Conservation (phyloP, 1,140 invertebrate species). For the Scylla paramamosain region DNA sequence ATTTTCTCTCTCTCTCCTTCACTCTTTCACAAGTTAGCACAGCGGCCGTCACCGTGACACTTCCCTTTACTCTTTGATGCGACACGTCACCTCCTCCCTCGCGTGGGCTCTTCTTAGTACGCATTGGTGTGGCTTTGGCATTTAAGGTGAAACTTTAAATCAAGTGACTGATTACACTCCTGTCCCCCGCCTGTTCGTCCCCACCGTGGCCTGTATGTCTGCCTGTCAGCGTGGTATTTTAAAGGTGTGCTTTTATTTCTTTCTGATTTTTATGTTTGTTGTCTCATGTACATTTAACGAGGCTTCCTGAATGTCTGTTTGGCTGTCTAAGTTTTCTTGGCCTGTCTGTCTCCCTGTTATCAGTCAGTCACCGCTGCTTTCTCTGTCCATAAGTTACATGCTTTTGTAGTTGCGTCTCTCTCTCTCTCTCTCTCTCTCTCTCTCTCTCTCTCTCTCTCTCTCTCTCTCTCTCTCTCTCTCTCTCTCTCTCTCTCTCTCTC, state of each 20-base stretch:
- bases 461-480: too few species aligned
- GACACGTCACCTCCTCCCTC: too few species aligned
- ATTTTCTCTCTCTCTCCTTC: not conserved
- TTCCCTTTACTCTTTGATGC: too few species aligned
- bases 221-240: not conserved
- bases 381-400: not conserved
- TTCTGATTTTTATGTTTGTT: not conserved
- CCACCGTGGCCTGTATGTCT: not conserved
- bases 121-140: too few species aligned
- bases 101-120: too few species aligned
- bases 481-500: not conserved
- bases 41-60: too few species aligned
- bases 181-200: not conserved
- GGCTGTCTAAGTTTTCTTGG: not conserved
- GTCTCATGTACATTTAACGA: not conserved
- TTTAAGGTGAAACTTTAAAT: constrained; percentile 13
- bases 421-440: too few species aligned
- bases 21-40: not conserved
- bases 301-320: not conserved
- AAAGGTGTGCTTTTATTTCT: not conserved
- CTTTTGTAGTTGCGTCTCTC: too few species aligned
- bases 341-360: not conserved
- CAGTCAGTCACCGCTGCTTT: not conserved
- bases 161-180: not conserved
- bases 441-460: too few species aligned